A percentile compares a stretch with the other conserved stretches of the same genome.
These are phyloP conservation scores for Clarias batrachus DNA, from an alignment of 2,113 vertebrate genomes.

Conservation along the genomic window DNA sequence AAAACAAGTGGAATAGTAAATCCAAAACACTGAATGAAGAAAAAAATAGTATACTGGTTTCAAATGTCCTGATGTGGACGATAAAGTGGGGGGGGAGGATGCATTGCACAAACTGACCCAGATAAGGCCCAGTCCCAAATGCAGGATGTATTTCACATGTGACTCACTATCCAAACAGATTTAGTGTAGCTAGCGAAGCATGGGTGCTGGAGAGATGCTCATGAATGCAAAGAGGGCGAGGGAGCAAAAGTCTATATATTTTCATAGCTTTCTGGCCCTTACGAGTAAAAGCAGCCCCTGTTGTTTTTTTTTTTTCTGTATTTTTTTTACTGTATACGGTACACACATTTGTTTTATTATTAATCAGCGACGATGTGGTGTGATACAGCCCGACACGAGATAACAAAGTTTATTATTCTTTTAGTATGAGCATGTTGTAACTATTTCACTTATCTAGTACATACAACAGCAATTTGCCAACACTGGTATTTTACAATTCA, in stretches of 20 bases:
- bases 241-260: neutral
- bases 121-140: constrained; percentile 25
- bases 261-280: neutral
- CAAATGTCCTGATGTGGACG: neutral
- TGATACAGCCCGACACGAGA: no score
- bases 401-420: no score
- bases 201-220: neutral
- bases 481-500: no score
- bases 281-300: neutral
- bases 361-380: no score
- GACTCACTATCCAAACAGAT: constrained; percentile 37
- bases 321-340: no score
- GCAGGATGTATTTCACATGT: constrained; percentile 22
- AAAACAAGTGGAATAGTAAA: constrained; percentile 20
- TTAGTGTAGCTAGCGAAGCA: neutral
- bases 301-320: no score
- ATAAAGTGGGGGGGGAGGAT: no score
- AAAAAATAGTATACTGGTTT: neutral
- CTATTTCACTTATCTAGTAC: no score
- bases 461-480: no score
- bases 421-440: neutral
- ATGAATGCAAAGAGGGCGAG: constrained; percentile 20
- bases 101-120: constrained; percentile 23
- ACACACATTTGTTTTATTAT: no score
- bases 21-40: neutral